These are phyloP conservation scores for Eira barbara DNA, from an alignment of 2,113 vertebrate genomes.

Conservation along the genomic window DNA sequence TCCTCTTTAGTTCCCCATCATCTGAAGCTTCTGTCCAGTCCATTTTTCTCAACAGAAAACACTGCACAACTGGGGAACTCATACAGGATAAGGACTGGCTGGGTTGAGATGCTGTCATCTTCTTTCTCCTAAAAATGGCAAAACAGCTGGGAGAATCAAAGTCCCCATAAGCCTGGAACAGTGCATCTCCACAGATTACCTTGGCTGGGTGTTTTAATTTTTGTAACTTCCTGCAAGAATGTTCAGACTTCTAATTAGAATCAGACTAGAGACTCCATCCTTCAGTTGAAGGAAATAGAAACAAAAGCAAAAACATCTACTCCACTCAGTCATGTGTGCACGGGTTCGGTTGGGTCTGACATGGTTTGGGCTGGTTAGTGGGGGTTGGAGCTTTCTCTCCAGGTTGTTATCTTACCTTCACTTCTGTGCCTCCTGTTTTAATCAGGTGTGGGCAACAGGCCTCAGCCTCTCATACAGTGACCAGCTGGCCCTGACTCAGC, in stretches of 20 bases:
- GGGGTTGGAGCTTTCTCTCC: not conserved
- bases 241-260: not conserved
- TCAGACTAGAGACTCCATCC: conserved; percentile 35
- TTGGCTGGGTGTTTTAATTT: not conserved
- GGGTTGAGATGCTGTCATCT: not conserved
- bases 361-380: not conserved
- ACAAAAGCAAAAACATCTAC: not conserved
- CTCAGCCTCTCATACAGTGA: conserved; percentile 92
- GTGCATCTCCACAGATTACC: not conserved
- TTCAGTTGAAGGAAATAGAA: not conserved
- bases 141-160: not conserved
- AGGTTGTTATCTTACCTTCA: not conserved
- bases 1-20: not conserved
- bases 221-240: not conserved
- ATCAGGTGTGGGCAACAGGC: conserved; percentile 93
- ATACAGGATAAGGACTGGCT: not conserved
- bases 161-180: not conserved
- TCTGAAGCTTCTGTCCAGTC: not conserved
- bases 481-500: conserved; percentile 93
- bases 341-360: not conserved
- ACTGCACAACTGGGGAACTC: not conserved
- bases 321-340: not conserved
- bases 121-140: not conserved
- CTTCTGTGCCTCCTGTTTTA: conserved; percentile 34
- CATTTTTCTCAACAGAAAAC: conserved; percentile 41